Evolutionary conservation across 2,797 vertebrate species (phyloP).

Genomic region (Pseudochirops corinnae): DNA sequence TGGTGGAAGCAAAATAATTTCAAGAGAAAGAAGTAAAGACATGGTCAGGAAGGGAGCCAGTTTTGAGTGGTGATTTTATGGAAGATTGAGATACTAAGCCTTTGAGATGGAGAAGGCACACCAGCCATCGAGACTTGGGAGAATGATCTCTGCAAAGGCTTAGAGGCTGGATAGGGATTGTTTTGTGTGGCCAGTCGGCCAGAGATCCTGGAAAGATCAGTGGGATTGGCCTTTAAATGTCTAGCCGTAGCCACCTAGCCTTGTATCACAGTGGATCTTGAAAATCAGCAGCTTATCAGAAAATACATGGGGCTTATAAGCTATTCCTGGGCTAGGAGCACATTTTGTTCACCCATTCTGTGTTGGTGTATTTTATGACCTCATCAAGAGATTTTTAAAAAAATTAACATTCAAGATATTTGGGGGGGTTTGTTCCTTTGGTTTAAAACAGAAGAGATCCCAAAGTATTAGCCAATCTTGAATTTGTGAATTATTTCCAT

Average conservation of each 20-base stretch:
- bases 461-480: neutral
- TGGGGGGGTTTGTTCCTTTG: neutral
- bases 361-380: neutral
- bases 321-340: neutral
- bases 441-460: neutral
- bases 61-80: neutral
- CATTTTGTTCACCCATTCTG: neutral
- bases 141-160: neutral
- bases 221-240: neutral
- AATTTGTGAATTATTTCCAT: neutral
- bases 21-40: neutral
- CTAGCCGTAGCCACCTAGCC: accelerated
- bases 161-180: neutral
- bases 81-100: neutral
- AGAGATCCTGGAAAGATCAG: neutral
- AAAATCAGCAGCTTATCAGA: neutral
- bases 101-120: neutral
- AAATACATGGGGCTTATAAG: neutral
- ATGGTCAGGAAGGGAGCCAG: neutral
- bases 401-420: neutral
- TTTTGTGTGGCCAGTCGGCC: neutral
- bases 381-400: neutral
- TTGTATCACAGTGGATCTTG: neutral
- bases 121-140: too few relatives aligned
- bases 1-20: neutral